Conservation (phyloP, 2,888 invertebrate genomes). For the Calliopum simillimum region DNA sequence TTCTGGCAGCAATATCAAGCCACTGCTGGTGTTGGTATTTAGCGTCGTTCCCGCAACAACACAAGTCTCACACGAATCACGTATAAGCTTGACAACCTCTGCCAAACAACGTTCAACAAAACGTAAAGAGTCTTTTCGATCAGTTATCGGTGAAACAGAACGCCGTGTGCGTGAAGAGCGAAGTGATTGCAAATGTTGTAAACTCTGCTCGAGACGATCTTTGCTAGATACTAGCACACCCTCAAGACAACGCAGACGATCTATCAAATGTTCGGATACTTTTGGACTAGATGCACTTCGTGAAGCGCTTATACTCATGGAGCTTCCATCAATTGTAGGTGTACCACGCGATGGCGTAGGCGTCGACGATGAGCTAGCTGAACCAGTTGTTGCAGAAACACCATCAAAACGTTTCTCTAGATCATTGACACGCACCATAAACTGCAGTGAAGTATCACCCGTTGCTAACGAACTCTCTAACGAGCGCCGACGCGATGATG, state of each 20-base stretch:
- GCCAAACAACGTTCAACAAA: conserved; percentile 75
- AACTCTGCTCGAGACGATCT: conserved; percentile 77
- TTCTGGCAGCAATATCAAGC: conserved; percentile 67
- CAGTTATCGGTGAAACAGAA: conserved; percentile 75
- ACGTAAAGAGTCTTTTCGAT: conserved; percentile 73
- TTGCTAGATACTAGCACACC: conserved; percentile 74
- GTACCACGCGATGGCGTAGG: conserved; percentile 48
- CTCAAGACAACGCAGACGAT: conserved; percentile 73
- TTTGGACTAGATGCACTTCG: conserved; percentile 58
- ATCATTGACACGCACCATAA: conserved; percentile 80
- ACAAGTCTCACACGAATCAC: conserved; percentile 72
- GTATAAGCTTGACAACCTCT: conserved; percentile 74
- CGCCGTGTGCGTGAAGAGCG: conserved; percentile 74
- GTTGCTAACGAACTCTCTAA: conserved; percentile 79
- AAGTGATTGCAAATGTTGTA: conserved; percentile 73
- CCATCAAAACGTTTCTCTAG: conserved; percentile 82
- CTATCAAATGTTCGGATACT: conserved; percentile 71
- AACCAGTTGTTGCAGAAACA: conserved; percentile 59
- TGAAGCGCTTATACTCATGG: conserved; percentile 36
- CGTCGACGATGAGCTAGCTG: conserved; percentile 59
- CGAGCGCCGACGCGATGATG: conserved; percentile 71
- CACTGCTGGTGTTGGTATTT: conserved; percentile 41
- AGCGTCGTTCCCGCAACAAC: conserved; percentile 66
- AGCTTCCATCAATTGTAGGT: conserved; percentile 50
- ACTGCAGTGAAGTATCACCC: conserved; percentile 80